Evolutionary conservation across 2,797 vertebrate species (phyloP).

Genomic region (Anableps anableps): DNA sequence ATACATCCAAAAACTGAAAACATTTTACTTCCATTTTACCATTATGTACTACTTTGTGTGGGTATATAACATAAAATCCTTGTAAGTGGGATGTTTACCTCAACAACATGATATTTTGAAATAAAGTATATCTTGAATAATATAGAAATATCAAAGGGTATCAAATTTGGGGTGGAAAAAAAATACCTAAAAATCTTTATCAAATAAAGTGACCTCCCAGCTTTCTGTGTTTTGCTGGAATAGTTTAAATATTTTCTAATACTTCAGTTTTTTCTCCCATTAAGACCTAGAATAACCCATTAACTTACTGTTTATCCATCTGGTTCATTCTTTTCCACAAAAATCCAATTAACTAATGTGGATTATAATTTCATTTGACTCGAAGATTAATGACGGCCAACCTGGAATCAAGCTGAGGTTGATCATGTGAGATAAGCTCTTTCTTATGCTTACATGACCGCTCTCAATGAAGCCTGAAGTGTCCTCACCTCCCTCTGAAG

Average conservation of each 20-base stretch:
- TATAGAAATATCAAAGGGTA: not conserved
- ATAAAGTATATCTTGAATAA: not conserved
- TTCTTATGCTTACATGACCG: not conserved
- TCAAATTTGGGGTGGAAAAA: not conserved
- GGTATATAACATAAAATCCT: not conserved
- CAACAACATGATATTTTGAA: not conserved
- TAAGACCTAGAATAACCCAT: not conserved
- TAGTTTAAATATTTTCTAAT: not conserved
- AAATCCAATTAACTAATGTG: not conserved
- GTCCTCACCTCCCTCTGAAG: conserved; percentile 90
- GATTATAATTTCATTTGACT: not conserved
- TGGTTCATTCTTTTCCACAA: not conserved
- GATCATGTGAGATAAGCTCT: not conserved
- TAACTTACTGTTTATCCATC: not conserved
- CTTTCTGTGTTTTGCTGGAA: not conserved
- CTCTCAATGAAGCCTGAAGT: not conserved
- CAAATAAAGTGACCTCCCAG: too few relatives aligned
- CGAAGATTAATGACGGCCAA: not conserved
- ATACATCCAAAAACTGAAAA: not conserved
- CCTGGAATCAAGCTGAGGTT: not conserved
- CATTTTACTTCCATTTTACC: not conserved
- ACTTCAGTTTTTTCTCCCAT: not conserved
- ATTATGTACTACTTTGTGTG: not conserved
- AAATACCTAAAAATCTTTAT: not conserved
- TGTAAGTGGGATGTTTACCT: not conserved